Base-by-base conservation (phyloP, 2,113 vertebrate species). In the Planiliza haematocheilus region DNA sequence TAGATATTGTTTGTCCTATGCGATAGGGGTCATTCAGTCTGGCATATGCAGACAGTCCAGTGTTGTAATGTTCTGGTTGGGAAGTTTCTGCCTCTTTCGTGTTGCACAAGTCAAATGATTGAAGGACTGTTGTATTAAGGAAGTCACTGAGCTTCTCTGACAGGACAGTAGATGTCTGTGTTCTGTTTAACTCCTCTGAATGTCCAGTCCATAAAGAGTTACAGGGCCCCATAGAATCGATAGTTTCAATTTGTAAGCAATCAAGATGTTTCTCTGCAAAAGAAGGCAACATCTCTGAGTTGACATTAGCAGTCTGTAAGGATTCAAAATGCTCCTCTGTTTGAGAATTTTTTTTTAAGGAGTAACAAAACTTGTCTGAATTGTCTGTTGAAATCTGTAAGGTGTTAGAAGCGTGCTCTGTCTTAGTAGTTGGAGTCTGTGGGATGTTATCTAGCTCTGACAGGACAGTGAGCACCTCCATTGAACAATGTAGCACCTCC, bases 161-260 rank as follows among this genome's bases (percentile, higher is more conserved):
- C 9, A 63, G 34, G 56, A 24, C 39, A 60, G 52, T 46, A n/a
- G 61, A 50, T 43, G 17, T 59, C 21, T 67, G 67, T 7, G 38
- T 46, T 46, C 18, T 73, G 4, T 39, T 77, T 9, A 74, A 20
- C 12, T 73, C 70, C 39, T 68, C 50, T 76, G 78, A 56, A 36
- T 84, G 74, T 48, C 71, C 24, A 70, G 60, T 67, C 71, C 55
- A 20, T 16, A 63, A 53, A 30, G 46, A 80, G 48, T 79, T 41
- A 50, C 7, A 48, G 12, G 39, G 42, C 43, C 41, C 62, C 39
- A 65, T 37, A 68, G 50, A 66, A 36, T 53, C 21, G n/a, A 67
- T n/a, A 21, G 4, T 59, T 60, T 65, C 39, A 39, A 39, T 75
- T 72, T 68, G 71, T 75, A 74, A 66, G 43, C 4, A 49, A 43